Conservation (phyloP, 1,140 invertebrate species). For the Proctacanthus coquilletti region DNA sequence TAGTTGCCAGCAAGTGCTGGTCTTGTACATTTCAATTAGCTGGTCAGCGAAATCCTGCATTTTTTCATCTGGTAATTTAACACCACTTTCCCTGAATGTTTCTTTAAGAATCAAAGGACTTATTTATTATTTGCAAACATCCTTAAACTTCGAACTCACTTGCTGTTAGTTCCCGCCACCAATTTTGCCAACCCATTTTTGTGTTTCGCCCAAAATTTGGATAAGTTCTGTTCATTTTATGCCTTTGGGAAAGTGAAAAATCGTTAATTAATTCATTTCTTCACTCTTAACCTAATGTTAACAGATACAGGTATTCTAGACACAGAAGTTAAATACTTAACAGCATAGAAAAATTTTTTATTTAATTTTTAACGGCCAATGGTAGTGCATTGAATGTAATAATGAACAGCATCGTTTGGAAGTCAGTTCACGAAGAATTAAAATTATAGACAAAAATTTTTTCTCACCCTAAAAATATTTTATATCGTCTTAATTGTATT, state of each 20-base stretch:
- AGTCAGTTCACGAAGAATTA: too few relatives aligned
- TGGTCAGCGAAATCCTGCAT: conserved; percentile 39
- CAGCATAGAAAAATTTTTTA: too few relatives aligned
- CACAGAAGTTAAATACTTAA: too few relatives aligned
- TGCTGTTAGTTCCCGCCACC: conserved; percentile 50
- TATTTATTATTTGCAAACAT: conserved; percentile 4
- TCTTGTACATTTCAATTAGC: conserved; percentile 50
- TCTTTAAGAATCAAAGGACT: conserved; percentile 9
- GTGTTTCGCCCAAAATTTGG: conserved; percentile 63
- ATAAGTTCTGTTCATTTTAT: conserved; percentile 42
- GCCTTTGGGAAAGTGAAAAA: conserved; percentile 11
- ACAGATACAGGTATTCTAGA: too few relatives aligned
- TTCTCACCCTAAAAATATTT: too few relatives aligned
- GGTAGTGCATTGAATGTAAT: too few relatives aligned
- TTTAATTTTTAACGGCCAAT: too few relatives aligned
- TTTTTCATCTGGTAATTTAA: conserved; percentile 28
- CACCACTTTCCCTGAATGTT: conserved; percentile 24
- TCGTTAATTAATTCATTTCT: not conserved
- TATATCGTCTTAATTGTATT: too few relatives aligned
- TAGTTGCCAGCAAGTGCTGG: conserved; percentile 51
- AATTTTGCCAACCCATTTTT: conserved; percentile 55
- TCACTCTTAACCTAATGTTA: not conserved
- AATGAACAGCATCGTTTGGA: too few relatives aligned
- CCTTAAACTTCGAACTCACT: conserved; percentile 10
- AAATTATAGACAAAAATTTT: too few relatives aligned